These are phyloP conservation scores for Deladenus siricidicola DNA, from an alignment of 2,888 invertebrate species.

Conservation along the genomic window DNA sequence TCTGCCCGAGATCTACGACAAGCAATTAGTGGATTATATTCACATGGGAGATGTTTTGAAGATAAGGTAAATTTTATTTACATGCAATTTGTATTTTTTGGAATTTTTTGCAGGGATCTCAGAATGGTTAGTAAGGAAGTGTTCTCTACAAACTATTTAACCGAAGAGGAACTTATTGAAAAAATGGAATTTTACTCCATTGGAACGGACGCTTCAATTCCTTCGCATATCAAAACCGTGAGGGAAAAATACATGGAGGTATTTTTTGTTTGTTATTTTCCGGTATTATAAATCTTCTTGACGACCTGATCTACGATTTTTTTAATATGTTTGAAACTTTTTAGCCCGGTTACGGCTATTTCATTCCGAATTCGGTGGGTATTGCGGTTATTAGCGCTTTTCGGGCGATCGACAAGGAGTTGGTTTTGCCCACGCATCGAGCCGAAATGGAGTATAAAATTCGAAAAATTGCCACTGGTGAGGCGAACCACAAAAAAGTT, in stretches of 20 bases:
- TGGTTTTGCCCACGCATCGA: constrained; percentile 92
- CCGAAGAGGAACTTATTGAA: constrained; percentile 89
- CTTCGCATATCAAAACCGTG: constrained; percentile 98
- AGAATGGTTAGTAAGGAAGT: constrained; percentile 60
- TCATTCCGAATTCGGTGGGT: constrained; percentile 86
- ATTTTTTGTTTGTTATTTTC: too few species aligned
- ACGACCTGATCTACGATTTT: too few species aligned
- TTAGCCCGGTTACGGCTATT: too few species aligned
- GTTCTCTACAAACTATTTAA: constrained; percentile 87
- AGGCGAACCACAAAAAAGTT: too few species aligned
- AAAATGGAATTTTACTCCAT: constrained; percentile 99
- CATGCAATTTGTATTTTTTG: too few species aligned
- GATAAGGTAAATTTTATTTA: too few species aligned
- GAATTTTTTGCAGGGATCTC: constrained; percentile 9
- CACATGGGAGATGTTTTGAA: too few species aligned
- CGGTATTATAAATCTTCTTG: too few species aligned
- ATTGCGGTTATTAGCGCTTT: constrained; percentile 87
- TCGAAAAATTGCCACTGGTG: constrained; percentile 80
- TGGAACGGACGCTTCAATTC: constrained; percentile 95
- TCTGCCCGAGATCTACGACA: too few species aligned
- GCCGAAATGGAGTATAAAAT: constrained; percentile 90
- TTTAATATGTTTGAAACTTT: too few species aligned
- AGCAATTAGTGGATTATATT: too few species aligned
- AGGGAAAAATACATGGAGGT: too few species aligned
- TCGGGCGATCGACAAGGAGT: constrained; percentile 75